Evolutionary conservation across 2,888 invertebrate genomes (phyloP).

Genomic region (Trissoscelio sp.): DNA sequence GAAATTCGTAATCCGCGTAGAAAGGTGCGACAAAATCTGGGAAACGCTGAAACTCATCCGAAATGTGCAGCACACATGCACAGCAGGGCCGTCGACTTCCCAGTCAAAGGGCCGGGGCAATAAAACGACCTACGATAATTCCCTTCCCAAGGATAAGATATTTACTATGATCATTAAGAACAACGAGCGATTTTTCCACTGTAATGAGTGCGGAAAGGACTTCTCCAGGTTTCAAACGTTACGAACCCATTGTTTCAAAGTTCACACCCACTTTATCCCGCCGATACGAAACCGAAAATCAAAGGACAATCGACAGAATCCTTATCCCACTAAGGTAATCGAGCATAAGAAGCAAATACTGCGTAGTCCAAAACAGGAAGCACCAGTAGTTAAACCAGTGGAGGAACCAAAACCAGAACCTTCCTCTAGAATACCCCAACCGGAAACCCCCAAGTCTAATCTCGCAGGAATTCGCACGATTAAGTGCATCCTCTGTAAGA

Average conservation of each 20-base stretch:
- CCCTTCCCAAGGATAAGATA: constrained; percentile 70
- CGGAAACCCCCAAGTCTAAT: neutral
- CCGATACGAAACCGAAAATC: neutral
- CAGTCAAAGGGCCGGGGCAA: neutral
- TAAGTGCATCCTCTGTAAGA: constrained; percentile 77
- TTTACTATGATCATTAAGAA: constrained; percentile 75
- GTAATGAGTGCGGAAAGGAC: constrained; percentile 74
- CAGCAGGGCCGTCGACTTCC: too few species aligned
- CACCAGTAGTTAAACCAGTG: neutral
- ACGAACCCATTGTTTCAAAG: constrained; percentile 72
- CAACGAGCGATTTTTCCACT: constrained; percentile 75
- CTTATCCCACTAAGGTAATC: neutral
- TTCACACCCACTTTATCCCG: constrained; percentile 75
- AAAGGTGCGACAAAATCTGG: constrained; percentile 82
- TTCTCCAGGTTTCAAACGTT: constrained; percentile 42
- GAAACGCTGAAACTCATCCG: constrained; percentile 79
- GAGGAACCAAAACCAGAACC: neutral
- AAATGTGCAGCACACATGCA: constrained; percentile 53
- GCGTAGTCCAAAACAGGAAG: neutral
- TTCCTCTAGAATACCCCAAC: neutral
- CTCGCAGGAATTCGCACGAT: neutral
- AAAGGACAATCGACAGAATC: neutral
- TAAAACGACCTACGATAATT: constrained; percentile 5
- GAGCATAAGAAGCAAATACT: neutral
- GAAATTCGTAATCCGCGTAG: constrained; percentile 75